These are phyloP conservation scores for Pasiphila rectangulata DNA, from an alignment of 2,888 invertebrate genomes.

Conservation along the genomic window DNA sequence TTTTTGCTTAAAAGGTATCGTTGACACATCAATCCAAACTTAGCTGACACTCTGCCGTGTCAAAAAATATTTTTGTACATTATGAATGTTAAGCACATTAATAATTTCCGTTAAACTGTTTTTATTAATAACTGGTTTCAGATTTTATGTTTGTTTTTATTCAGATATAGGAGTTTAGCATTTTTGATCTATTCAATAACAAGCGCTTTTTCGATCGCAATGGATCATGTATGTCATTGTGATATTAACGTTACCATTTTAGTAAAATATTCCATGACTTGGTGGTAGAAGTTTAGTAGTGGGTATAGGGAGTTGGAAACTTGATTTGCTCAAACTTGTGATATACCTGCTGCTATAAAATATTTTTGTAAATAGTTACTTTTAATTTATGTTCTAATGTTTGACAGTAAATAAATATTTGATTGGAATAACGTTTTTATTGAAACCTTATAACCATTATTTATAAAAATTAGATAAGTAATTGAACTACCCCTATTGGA, in stretches of 20 bases:
- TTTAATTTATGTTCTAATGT: constrained; percentile 47
- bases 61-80: no score
- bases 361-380: constrained; percentile 55
- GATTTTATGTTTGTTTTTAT: constrained; percentile 1
- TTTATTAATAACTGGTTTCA: not conserved
- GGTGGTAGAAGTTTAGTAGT: constrained; percentile 57
- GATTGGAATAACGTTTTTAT: constrained; percentile 6
- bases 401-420: constrained; percentile 39
- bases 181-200: no score
- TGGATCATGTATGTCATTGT: constrained; percentile 17
- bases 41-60: no score
- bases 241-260: constrained; percentile 28
- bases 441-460: not conserved
- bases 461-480: not conserved
- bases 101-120: not conserved
- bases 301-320: constrained; percentile 37
- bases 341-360: constrained; percentile 17
- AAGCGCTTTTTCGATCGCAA: no score
- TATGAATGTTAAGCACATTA: no score
- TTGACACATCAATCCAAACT: no score
- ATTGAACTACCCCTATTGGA: no score
- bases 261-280: constrained; percentile 31
- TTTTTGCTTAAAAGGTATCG: constrained; percentile 2
- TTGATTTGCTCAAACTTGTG: constrained; percentile 48
- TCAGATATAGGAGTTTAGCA: not conserved